Conservation (phyloP, 2,888 invertebrate species). For the Mythimna vitellina region DNA sequence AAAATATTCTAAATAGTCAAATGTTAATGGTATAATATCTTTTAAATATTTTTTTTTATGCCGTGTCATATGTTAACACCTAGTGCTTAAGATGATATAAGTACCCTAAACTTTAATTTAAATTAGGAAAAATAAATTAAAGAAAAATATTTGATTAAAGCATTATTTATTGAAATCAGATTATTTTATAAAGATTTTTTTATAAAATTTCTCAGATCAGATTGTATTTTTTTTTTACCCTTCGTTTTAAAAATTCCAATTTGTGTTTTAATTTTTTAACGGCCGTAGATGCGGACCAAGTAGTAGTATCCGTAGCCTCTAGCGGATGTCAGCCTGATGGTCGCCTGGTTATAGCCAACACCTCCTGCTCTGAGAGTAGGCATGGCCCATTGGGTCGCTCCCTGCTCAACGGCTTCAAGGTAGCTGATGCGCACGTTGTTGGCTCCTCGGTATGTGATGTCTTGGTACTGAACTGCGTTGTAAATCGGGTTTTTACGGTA, state of each 20-base stretch:
- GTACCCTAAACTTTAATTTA: background rate
- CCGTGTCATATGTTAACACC: background rate
- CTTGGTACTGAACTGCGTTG: constrained; percentile 78
- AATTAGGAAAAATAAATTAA: background rate
- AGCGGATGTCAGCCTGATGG: constrained; percentile 76
- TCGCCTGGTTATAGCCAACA: constrained; percentile 72
- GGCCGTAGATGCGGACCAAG: constrained; percentile 79
- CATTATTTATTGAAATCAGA: constrained; percentile 15
- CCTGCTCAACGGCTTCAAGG: constrained; percentile 76
- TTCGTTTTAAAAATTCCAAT: background rate
- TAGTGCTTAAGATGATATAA: no score
- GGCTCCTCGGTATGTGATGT: constrained; percentile 77
- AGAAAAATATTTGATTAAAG: background rate
- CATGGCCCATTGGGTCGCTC: constrained; percentile 75
- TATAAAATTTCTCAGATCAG: background rate
- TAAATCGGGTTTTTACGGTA: constrained; percentile 66
- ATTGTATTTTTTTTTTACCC: background rate
- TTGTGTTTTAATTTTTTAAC: constrained; percentile 51
- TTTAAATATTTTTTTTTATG: no score
- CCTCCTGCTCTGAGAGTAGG: constrained; percentile 75
- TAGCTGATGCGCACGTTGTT: constrained; percentile 72
- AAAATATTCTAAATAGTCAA: no score
- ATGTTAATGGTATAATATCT: no score
- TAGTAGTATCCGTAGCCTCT: constrained; percentile 81
- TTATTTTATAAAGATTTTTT: background rate